Evolutionary conservation across 1,140 invertebrate genomes (phyloP).

Genomic region (Bemisia tabaci): DNA sequence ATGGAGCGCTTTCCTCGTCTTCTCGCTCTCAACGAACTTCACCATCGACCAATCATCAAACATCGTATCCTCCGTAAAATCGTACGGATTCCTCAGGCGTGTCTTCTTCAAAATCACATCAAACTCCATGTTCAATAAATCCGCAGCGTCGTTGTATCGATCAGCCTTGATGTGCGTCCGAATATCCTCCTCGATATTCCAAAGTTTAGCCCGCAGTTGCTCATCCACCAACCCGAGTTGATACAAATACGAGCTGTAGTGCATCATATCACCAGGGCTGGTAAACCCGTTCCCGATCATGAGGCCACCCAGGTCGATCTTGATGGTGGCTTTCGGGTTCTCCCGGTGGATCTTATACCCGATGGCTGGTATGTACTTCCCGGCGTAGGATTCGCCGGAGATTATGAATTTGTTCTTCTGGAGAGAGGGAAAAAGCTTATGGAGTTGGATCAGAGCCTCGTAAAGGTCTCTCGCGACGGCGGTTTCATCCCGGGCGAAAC

Average conservation of each 20-base stretch:
- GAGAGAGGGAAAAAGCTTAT: slow-evolving; percentile 39
- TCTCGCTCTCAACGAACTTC: slow-evolving; percentile 27
- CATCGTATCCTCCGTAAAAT: slow-evolving; percentile 11
- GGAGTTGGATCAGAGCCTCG: slow-evolving; percentile 52
- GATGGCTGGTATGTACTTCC: slow-evolving; percentile 40
- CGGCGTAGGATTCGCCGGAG: slow-evolving; percentile 41
- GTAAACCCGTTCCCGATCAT: slow-evolving; percentile 75
- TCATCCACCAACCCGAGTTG: slow-evolving; percentile 42
- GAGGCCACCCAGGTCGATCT: slow-evolving; percentile 51
- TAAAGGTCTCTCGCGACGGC: slow-evolving; percentile 52
- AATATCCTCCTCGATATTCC: neutral
- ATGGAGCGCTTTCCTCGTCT: slow-evolving; percentile 48
- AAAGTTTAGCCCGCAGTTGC: slow-evolving; percentile 41
- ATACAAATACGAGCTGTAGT: slow-evolving; percentile 69
- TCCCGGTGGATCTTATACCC: slow-evolving; percentile 35
- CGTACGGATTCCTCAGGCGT: neutral
- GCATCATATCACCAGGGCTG: slow-evolving; percentile 62
- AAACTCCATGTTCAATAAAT: slow-evolving; percentile 10
- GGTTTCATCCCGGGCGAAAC: slow-evolving; percentile 50
- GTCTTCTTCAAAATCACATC: slow-evolving; percentile 4
- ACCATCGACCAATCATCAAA: slow-evolving; percentile 60
- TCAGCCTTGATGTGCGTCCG: neutral
- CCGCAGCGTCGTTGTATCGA: neutral
- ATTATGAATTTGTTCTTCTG: slow-evolving; percentile 21
- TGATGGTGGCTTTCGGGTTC: slow-evolving; percentile 41